A percentile compares a stretch with the other conserved stretches of the same genome.
Evolutionary conservation across 2,888 invertebrate genomes (phyloP).

Genomic region (Macaria liturata): DNA sequence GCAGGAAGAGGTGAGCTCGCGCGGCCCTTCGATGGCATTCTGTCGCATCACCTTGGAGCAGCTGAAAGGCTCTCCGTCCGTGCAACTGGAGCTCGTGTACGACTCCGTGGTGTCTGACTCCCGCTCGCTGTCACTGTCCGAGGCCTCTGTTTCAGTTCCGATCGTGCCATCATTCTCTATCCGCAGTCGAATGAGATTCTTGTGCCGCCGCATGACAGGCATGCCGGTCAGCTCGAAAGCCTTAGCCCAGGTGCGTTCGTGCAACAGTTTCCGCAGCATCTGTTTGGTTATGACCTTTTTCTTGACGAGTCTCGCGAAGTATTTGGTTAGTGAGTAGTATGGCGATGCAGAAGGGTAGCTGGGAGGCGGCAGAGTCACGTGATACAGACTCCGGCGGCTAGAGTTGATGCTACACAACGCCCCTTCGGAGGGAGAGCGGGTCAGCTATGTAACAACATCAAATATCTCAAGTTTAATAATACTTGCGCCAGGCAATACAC

Average conservation of each 20-base stretch:
- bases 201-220: slow-evolving; percentile 72
- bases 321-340: slow-evolving; percentile 89
- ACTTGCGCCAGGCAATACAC: slow-evolving; percentile 26
- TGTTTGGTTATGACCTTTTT: slow-evolving; percentile 87
- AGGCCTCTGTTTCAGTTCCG: slow-evolving; percentile 67
- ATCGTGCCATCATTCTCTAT: slow-evolving; percentile 73
- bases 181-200: slow-evolving; percentile 69
- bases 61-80: slow-evolving; percentile 57
- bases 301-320: slow-evolving; percentile 89
- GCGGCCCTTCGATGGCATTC: slow-evolving; percentile 82
- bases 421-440: slow-evolving; percentile 81
- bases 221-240: slow-evolving; percentile 74
- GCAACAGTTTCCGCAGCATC: slow-evolving; percentile 89
- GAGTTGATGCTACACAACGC: slow-evolving; percentile 80
- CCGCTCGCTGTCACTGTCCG: slow-evolving; percentile 71
- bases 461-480: slow-evolving; percentile 48
- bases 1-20: slow-evolving; percentile 63
- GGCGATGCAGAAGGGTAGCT: slow-evolving; percentile 90
- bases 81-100: slow-evolving; percentile 65
- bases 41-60: slow-evolving; percentile 80
- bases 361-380: slow-evolving; percentile 87
- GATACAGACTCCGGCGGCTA: slow-evolving; percentile 80
- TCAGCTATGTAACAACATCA: slow-evolving; percentile 73
- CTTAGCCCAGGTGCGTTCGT: slow-evolving; percentile 82
- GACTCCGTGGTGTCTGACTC: slow-evolving; percentile 72